Conservation (phyloP, 92 coral and sea anemone species). For the Palythoa grandis region DNA sequence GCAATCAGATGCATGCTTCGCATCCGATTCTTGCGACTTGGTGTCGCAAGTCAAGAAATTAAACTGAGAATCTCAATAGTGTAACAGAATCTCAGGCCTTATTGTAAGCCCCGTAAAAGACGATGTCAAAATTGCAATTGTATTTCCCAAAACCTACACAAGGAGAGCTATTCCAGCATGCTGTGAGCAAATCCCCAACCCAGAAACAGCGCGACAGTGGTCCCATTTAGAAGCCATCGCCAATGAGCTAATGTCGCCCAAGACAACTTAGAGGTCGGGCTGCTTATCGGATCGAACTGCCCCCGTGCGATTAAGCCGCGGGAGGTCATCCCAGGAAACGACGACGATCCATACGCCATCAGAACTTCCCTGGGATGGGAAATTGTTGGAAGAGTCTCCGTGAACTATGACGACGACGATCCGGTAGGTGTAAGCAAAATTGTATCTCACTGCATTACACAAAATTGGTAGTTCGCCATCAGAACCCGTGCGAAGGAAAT, state of each 20-base stretch:
- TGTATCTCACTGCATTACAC: conserved; percentile 5
- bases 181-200: conserved; percentile 69
- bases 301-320: conserved; percentile 66
- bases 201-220: conserved; percentile 53
- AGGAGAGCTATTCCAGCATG: conserved; percentile 56
- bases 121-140: conserved; percentile 33
- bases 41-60: conserved; percentile 52
- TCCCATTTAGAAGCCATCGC: conserved; percentile 43
- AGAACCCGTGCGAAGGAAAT: conserved; percentile 51
- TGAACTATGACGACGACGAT: conserved; percentile 19
- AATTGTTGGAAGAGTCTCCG: conserved; percentile 48
- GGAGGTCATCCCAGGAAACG: conserved; percentile 59
- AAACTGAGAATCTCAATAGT: conserved; percentile 40
- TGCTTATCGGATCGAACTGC: conserved; percentile 55
- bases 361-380: conserved; percentile 59
- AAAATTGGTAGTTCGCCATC: conserved; percentile 43
- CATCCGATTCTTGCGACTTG: conserved; percentile 40
- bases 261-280: conserved; percentile 54
- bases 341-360: conserved; percentile 67
- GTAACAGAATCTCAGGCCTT: conserved; percentile 54
- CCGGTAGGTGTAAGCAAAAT: conserved; percentile 47
- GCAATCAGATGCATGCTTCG: conserved; percentile 63
- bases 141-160: conserved; percentile 54
- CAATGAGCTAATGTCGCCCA: conserved; percentile 44
- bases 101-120: conserved; percentile 43